Percentiles rank a stretch among this genome's conserved stretches.
Evolutionary conservation across 2,113 vertebrate species (phyloP).

Genomic region (Tricholaema leucomelas): DNA sequence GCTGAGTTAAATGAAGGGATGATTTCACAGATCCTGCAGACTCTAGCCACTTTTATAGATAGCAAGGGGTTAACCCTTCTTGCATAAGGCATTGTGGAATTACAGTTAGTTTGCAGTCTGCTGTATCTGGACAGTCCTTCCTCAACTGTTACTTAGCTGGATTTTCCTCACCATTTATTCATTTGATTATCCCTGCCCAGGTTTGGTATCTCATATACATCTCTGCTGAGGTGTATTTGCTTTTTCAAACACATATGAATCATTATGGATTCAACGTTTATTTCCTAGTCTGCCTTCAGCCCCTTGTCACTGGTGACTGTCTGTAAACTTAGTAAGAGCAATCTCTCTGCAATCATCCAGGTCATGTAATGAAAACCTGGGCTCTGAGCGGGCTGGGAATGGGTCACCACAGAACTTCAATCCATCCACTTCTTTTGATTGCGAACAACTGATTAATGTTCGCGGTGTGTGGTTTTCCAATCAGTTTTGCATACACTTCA

Average conservation of each 20-base stretch:
- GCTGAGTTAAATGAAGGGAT: neutral
- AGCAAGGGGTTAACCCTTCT: neutral
- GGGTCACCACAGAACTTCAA: neutral
- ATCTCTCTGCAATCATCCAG: neutral
- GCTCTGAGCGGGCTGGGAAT: neutral
- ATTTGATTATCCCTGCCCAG: neutral
- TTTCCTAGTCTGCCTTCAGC: neutral
- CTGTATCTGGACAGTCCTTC: neutral
- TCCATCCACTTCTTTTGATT: neutral
- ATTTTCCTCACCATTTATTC: neutral
- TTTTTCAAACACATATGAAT: neutral
- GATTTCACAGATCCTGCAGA: neutral
- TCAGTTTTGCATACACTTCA: conserved; percentile 47
- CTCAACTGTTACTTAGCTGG: neutral
- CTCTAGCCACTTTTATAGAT: neutral
- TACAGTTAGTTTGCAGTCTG: neutral
- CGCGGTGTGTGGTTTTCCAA: conserved; percentile 53
- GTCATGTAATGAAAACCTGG: neutral
- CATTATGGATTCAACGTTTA: neutral
- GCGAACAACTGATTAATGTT: conserved; percentile 31
- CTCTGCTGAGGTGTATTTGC: neutral
- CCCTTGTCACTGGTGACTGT: neutral
- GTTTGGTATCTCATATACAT: neutral
- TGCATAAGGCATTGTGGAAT: neutral
- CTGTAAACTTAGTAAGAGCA: neutral